Base-by-base conservation (phyloP, 1,140 invertebrate species). In the Apolygus lucorum region DNA sequence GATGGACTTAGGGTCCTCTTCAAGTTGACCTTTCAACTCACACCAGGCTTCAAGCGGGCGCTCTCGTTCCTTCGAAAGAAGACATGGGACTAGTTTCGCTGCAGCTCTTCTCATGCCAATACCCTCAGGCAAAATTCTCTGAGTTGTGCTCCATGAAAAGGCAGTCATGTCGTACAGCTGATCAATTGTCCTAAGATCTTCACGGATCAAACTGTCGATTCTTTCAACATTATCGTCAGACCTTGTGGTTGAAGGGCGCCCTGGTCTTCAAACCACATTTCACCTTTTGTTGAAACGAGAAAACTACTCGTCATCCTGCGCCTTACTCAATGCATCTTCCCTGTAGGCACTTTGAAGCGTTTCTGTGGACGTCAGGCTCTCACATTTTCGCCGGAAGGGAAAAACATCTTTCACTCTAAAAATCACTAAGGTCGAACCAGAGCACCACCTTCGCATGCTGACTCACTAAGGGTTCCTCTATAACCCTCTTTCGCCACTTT, bases 191-290 rank as follows among this genome's bases (percentile, higher is more conserved):
- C 70, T 25, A 74, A 75, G 52, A 72, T 75, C 52, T 73, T 77
- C 69, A 59, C 73, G 63, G 70, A 76, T 49, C 34, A 49, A 17
- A 49, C 8, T 49, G 34, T 49, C 17, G 34, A 49, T 71, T 76
- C 76, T 74, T 34, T 68, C 64, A 63, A 78, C 73, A 73, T 76
- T 78, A 68, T 76, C 69, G 59, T 75, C 73, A 21, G 73, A 76
- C 68, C 68, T 70, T 65, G 71, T 73, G 71, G 73, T 72, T 72
- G 67, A 72, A 71, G 73, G 72, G 64, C 70, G 70, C 68, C 73
- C 71, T 62, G 72, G 70, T 74, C 71, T 72, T 75, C 70, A 69
- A 71, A 69, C 28, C 24, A 72, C 59, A 72, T 72, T 34, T 73
- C 72, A 63, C 72, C 71, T 29, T 70, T 72, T 68, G n/a, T 71